These are phyloP conservation scores for Nymphicus hollandicus DNA, from an alignment of 2,113 vertebrate genomes.

Conservation along the genomic window DNA sequence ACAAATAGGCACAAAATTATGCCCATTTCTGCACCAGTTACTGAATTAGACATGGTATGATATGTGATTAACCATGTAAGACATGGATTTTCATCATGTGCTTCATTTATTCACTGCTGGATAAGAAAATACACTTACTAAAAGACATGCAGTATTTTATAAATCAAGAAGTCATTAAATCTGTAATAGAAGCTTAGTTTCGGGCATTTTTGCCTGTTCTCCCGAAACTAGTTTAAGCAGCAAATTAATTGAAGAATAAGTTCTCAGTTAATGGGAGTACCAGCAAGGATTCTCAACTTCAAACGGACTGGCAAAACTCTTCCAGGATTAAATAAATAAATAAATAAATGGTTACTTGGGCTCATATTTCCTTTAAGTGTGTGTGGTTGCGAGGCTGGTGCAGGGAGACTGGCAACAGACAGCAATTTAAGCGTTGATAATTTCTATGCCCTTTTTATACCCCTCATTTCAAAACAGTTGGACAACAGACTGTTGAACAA, in stretches of 20 bases:
- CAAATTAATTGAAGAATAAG: not conserved
- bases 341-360: not conserved
- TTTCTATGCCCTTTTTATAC: not conserved
- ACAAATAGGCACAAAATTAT: not conserved
- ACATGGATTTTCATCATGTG: not conserved
- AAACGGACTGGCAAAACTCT: not conserved
- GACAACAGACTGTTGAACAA: not conserved
- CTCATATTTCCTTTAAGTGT: not conserved
- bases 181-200: not conserved
- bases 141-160: not conserved
- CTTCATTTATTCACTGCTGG: not conserved
- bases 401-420: not conserved
- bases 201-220: not conserved
- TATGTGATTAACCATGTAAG: not conserved
- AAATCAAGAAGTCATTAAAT: not conserved
- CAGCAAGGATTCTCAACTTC: not conserved
- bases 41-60: not conserved
- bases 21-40: not conserved
- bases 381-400: not conserved
- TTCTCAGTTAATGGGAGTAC: not conserved
- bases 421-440: not conserved
- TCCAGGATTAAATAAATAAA: not conserved
- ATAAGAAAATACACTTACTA: not conserved
- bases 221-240: not conserved
- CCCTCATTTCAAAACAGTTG: not conserved